Evolutionary conservation across 2,113 vertebrate genomes (phyloP).

Genomic region (Protobothrops flavoviridis): DNA sequence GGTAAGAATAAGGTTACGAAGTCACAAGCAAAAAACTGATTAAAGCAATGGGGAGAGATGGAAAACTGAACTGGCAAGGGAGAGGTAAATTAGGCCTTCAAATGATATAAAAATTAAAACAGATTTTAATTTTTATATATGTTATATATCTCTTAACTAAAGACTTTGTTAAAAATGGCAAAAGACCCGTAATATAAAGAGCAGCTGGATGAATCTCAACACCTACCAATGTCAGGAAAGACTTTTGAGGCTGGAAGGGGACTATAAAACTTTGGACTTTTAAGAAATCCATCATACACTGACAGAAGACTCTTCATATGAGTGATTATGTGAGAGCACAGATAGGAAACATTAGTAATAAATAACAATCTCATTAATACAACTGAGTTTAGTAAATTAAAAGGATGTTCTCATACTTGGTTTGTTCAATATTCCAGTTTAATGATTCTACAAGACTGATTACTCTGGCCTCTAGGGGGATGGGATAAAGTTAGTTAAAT

Average conservation of each 20-base stretch:
- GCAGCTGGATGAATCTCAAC: not conserved
- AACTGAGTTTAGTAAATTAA: not conserved
- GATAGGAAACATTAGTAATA: not conserved
- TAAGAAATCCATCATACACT: not conserved
- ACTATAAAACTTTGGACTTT: not conserved
- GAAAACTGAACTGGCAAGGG: not conserved
- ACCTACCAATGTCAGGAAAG: not conserved
- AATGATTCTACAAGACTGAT: not conserved
- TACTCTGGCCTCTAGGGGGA: not conserved
- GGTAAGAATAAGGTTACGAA: not conserved
- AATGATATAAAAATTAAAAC: not conserved
- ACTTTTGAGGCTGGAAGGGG: not conserved
- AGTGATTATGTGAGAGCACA: not conserved
- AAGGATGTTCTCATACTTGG: not conserved
- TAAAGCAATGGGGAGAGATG: not conserved
- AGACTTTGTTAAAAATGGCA: not conserved
- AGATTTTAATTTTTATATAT: too few relatives aligned
- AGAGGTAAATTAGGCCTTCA: not conserved
- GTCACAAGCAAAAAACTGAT: not conserved
- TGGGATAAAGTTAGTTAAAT: not conserved
- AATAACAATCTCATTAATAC: not conserved
- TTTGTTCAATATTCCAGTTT: not conserved
- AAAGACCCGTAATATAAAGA: not conserved
- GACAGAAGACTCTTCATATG: not conserved
- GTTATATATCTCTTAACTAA: not conserved